A percentile compares a stretch with the other conserved stretches of the same genome.
Conservation (phyloP, 2,888 invertebrate genomes). For the Tuta absoluta region DNA sequence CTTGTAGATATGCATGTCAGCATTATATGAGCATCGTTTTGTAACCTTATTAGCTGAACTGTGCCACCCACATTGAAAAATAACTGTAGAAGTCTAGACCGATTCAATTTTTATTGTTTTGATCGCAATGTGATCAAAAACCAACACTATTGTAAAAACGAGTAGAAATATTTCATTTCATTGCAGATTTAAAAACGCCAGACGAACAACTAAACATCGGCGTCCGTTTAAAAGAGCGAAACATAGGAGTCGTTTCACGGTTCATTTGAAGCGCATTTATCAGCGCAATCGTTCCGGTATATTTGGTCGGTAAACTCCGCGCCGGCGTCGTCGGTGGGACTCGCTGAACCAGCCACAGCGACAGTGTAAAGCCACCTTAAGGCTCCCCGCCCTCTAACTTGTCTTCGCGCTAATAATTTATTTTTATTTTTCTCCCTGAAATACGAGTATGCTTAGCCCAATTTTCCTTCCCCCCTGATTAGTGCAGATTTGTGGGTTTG, state of each 20-base stretch:
- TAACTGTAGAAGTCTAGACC: background rate
- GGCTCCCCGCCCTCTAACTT: slow-evolving; percentile 35
- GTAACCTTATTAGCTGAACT: background rate
- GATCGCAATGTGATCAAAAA: background rate
- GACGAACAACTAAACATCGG: background rate
- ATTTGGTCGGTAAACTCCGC: slow-evolving; percentile 6
- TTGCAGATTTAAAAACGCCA: background rate
- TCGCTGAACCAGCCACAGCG: slow-evolving; percentile 15
- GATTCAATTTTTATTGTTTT: background rate
- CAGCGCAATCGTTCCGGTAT: slow-evolving; percentile 13
- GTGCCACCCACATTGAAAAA: background rate
- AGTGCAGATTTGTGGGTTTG: slow-evolving; percentile 26
- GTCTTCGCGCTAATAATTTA: slow-evolving; percentile 40
- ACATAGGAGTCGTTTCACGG: slow-evolving; percentile 17
- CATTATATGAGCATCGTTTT: background rate
- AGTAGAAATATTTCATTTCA: background rate
- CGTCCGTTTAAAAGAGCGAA: slow-evolving; percentile 18
- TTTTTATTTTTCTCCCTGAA: slow-evolving; percentile 37
- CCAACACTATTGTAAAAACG: background rate
- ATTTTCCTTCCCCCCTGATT: slow-evolving; percentile 24
- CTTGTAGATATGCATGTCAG: background rate
- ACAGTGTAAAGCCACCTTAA: slow-evolving; percentile 33
- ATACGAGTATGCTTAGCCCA: slow-evolving; percentile 25
- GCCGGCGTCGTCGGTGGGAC: background rate
- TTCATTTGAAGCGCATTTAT: slow-evolving; percentile 20